Evolutionary conservation across 2,888 invertebrate species (phyloP), one percentile per base, ranked within the genome.

Genomic region (Odontocerum albicorne): DNA sequence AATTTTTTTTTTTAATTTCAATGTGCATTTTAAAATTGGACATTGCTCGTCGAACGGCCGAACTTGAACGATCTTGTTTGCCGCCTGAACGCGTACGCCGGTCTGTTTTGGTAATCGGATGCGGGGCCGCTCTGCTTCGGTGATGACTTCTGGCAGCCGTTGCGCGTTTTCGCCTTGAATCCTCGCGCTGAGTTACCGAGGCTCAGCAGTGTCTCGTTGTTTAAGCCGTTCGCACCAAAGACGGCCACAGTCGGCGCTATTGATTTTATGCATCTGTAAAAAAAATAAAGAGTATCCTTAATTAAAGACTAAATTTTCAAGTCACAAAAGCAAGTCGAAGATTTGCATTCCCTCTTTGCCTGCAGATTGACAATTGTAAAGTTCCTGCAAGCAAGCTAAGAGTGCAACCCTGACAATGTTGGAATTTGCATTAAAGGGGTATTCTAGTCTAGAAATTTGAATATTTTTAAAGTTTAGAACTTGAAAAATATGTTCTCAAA

Each of bases 241-340:
- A 45, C 38, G 16, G 52, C 53, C 6, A 57, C 53, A 4, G 53
- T 55, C 13, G 75, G 75, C 1, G 75, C 73, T 19, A 76, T 57
- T 0, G 75, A 72, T 57, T 75, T 75, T 63, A 77, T 72, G 60
- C 73, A 77, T 63, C 77, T 77, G 71, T 3, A 62, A 63, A 54
- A 6, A 45, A 60, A n/a, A 4, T 19, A 2, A 31, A 16, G 13
- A 31, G 16, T 17, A n/a, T n/a, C 2, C 2, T 12, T 44, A n/a
- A 10, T 15, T n/a, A 3, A 32, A 32, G 2, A 32, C 7, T 4
- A 3, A 32, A n/a, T 3, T 8, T 13, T n/a, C n/a, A 32, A 32
- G 32, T 3, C 7, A 7, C 8, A 8, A 12, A n/a, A n/a, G n/a
- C n/a, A n/a, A n/a, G n/a, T n/a, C n/a, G n/a, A n/a, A n/a, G n/a